Base-by-base conservation (phyloP, 2,113 vertebrate genomes). In the Microtus pennsylvanicus region DNA sequence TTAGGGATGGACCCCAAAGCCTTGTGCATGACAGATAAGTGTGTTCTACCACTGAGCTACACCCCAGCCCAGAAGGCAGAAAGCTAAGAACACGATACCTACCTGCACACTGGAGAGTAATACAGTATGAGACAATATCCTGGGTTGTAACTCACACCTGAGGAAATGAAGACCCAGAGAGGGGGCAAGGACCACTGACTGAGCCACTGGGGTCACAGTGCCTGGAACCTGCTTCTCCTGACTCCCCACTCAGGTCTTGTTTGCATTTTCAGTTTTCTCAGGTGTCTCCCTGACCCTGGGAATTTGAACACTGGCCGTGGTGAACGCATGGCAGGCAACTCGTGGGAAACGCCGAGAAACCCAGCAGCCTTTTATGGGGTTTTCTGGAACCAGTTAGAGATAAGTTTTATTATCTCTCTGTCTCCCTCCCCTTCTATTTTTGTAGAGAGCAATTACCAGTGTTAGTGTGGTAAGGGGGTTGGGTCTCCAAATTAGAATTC, bases 401-500 rank as follows among this genome's bases (percentile, higher is more conserved):
- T 77, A 72, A 81, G n/a, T 94, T 91, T 93, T 70, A 90, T 77
- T 83, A 89, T 89, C 50, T 52, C 11, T 24, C 70, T 2, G 22
- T 55, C 69, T 88, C 35, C 21, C 55, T 42, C 58, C 7, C 24
- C 47, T 30, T 55, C 77, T 65, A 58, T 33, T 61, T 91, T 93
- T 76, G 77, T 80, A 55, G 50, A 6, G 76, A 89, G 69, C 38
- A 75, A 87, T 91, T 87, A 92, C 75, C 78, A 76, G 1, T 82
- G 93, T 94, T 72, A 77, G 93, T 74, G 85, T 47, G 52, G 92
- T 33, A 65, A 35, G 87, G 35, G 75, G 95, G 78, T 42, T 86
- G 47, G 81, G 45, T 80, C 72, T 88, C 87, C 45, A 83, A 90
- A 95, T 96, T 92, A 93, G 91, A 92, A 88, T 21, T 83, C 75